phyloP scores from a whole-genome alignment of 1,140 invertebrate species.

The Drosophila simulans region DNA sequence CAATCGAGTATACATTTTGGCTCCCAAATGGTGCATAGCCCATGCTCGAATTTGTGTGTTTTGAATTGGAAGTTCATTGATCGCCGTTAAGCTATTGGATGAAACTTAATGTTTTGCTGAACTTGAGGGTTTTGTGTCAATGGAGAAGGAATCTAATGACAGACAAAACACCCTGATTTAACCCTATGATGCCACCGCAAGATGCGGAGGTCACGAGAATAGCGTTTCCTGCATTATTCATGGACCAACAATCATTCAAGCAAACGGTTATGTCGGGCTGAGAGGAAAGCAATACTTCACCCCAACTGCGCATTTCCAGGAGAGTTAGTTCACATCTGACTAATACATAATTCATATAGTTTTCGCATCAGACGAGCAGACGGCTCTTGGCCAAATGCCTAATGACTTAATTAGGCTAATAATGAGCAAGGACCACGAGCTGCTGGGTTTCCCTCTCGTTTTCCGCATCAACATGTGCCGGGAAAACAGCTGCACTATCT shows the following conservation, averaged over 20 bases:
- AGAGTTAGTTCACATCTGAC: conserved; percentile 47
- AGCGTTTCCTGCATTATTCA: conserved; percentile 63
- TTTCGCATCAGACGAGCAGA: conserved; percentile 50
- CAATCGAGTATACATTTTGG: conserved; percentile 5
- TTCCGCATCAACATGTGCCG: conserved; percentile 30
- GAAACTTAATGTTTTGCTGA: neutral
- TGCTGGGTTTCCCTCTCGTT: conserved; percentile 2
- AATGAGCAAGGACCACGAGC: conserved; percentile 38
- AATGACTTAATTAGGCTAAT: conserved; percentile 81
- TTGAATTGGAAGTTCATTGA: neutral
- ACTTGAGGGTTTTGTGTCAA: too few species aligned
- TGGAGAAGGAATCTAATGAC: too few species aligned
- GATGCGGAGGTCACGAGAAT: neutral
- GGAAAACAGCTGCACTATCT: conserved; percentile 59
- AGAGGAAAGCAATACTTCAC: conserved; percentile 5
- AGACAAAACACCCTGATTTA: neutral
- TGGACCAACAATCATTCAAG: conserved; percentile 70
- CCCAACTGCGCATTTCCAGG: neutral
- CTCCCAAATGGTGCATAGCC: neutral
- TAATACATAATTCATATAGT: conserved; percentile 76
- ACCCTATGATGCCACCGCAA: neutral
- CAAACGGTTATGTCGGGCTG: conserved; percentile 67
- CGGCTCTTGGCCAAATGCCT: conserved; percentile 59
- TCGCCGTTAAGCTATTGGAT: neutral
- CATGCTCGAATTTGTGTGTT: neutral